Conservation (phyloP, 1,140 invertebrate species). For the Trinorchestia longiramus region DNA sequence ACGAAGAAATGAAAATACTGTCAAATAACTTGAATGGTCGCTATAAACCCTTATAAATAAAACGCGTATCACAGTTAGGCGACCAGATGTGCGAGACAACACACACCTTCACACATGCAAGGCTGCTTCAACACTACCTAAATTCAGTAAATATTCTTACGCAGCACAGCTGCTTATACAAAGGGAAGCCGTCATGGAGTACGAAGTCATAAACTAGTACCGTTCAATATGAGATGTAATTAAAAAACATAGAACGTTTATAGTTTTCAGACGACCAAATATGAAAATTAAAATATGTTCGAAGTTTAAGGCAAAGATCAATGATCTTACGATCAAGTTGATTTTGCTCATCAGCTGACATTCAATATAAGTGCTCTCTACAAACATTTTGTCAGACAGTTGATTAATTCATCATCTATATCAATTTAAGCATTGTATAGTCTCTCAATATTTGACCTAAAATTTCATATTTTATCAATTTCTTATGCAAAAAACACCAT, state of each 20-base stretch:
- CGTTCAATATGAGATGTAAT: background rate
- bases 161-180: slow-evolving; percentile 47
- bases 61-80: slow-evolving; percentile 44
- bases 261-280: background rate
- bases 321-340: background rate
- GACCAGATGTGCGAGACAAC: slow-evolving; percentile 23
- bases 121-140: slow-evolving; percentile 18
- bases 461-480: background rate
- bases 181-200: slow-evolving; percentile 35
- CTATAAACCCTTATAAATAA: slow-evolving; percentile 41
- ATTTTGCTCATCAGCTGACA: background rate
- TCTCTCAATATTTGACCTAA: background rate
- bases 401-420: background rate
- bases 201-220: background rate
- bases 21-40: background rate
- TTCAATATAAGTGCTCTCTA: background rate
- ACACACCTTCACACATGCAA: slow-evolving; percentile 32
- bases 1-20: background rate
- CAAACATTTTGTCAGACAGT: background rate
- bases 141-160: background rate
- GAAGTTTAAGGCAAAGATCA: background rate
- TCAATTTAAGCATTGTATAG: background rate
- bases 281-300: background rate
- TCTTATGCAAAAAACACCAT: background rate
- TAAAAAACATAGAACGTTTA: background rate